These are phyloP conservation scores for Mareca strepera DNA, from an alignment of 2,797 vertebrate species.

Conservation along the genomic window DNA sequence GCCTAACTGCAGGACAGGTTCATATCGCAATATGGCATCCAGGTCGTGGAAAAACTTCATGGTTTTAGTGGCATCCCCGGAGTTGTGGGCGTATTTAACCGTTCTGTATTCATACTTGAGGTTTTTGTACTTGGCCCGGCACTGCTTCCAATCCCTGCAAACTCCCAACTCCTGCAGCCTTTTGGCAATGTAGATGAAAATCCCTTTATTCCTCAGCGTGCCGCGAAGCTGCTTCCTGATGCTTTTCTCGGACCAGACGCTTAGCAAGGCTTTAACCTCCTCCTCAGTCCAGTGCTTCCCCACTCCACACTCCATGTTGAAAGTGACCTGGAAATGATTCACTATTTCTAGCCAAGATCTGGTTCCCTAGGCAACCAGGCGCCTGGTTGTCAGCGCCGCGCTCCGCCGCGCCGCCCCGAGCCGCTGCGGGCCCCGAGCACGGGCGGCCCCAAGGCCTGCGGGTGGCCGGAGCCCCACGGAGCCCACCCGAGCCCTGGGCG, in stretches of 20 bases:
- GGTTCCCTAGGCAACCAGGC: conserved; percentile 96
- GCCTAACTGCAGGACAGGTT: conserved; percentile 70
- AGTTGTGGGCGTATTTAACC: conserved; percentile 79
- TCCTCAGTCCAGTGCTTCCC: conserved; percentile 90
- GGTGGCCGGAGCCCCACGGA: too few relatives aligned
- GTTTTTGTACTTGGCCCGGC: conserved; percentile 89
- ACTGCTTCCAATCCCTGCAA: conserved; percentile 89
- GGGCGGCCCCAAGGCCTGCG: too few relatives aligned
- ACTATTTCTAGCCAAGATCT: conserved; percentile 88
- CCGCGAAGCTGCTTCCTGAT: conserved; percentile 82
- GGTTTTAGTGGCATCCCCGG: conserved; percentile 78
- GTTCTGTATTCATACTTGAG: conserved; percentile 87
- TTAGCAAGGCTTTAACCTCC: conserved; percentile 88
- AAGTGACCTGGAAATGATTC: conserved; percentile 97
- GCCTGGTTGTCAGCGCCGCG: conserved; percentile 87
- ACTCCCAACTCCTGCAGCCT: conserved; percentile 89
- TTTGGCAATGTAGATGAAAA: conserved; percentile 91
- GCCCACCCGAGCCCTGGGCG: neutral
- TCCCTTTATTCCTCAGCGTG: conserved; percentile 85
- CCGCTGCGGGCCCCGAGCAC: neutral
- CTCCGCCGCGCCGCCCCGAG: conserved; percentile 59
- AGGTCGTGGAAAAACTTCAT: conserved; percentile 82
- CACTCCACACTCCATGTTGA: conserved; percentile 92
- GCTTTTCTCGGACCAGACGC: conserved; percentile 88
- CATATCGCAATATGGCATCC: conserved; percentile 78